phyloP scores from a whole-genome alignment of 2,113 vertebrate genomes.

The Gorsachius goisagi region DNA sequence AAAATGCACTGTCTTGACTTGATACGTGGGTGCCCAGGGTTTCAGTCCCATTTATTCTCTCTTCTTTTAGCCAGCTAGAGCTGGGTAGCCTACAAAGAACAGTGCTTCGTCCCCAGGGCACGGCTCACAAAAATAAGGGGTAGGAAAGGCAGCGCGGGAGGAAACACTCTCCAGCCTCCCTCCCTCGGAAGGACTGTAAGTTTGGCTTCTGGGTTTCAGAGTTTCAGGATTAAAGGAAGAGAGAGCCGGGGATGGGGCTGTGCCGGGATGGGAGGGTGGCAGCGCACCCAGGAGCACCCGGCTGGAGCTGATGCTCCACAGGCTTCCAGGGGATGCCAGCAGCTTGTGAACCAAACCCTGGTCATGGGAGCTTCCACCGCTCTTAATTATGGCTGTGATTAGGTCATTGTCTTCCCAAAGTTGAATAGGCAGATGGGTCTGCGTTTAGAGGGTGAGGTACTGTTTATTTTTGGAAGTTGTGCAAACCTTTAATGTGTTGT shows the following conservation, averaged over 20 bases:
- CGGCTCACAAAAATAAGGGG: neutral
- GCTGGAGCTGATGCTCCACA: neutral
- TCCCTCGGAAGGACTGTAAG: neutral
- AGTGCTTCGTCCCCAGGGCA: neutral
- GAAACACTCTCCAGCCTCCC: neutral
- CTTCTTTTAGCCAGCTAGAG: neutral
- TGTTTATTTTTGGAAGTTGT: neutral
- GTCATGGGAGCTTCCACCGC: neutral
- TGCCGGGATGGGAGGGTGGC: neutral
- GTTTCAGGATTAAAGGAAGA: neutral
- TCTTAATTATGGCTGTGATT: neutral
- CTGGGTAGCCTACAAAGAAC: neutral
- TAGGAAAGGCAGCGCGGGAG: neutral
- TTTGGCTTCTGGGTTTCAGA: neutral
- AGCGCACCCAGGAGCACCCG: neutral
- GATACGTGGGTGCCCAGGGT: neutral
- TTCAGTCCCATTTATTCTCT: neutral
- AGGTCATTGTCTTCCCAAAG: neutral
- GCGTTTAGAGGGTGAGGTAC: neutral
- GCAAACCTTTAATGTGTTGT: neutral
- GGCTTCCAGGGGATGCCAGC: neutral
- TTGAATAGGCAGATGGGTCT: neutral
- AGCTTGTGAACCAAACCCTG: neutral
- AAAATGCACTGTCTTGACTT: neutral
- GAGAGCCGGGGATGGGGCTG: neutral